Base-by-base conservation (phyloP, 2,113 vertebrate species). In the Ciconia maguari region DNA sequence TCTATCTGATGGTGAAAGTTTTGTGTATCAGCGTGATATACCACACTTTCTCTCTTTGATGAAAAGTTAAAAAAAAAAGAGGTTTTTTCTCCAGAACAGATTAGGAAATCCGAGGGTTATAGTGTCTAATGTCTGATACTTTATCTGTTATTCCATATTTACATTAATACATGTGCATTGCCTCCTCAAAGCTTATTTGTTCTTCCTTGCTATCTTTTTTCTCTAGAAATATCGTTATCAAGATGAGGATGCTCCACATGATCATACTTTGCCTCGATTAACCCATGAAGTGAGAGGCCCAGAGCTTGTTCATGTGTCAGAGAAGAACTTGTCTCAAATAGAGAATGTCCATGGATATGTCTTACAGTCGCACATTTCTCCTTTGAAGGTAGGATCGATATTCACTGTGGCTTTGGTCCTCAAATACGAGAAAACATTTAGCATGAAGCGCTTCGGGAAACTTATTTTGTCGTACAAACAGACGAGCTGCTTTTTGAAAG, bases 301-400 rank as follows among this genome's bases (percentile, higher is more conserved):
- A 4, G 99, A 99, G 95, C 98, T 99, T 12, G 99, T 99, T 94
- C 99, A 99, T 2, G 98, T 99, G 62, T 99, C 99, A 6, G 99
- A 99, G 97, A 99, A 99, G 98, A 99, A 99, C 97, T 97, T 99
- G 55, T 99, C 99, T 30, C 99, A 99, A 95, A 99, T 99, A 89
- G 99, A 99, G 97, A 99, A 99, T 82, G 99, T 99, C 85, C 99
- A 99, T 22, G 99, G 99, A 96, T 99, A 99, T 5, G 99, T 99
- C 93, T 98, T 99, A 64, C 99, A 99, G 97, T 99, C 99, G 1
- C 99, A 99, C 97, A 99, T 99, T 97, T 99, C 99, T 90, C 99
- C 99, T 89, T 98, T 99, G 97, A 99, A 99, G 99, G 99, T 99
- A 90, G 30, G 60, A 51, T 68, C 10, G 1, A 27, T 83, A 20